Conservation (phyloP, 1,140 invertebrate genomes). For the Archivesica marissinica region DNA sequence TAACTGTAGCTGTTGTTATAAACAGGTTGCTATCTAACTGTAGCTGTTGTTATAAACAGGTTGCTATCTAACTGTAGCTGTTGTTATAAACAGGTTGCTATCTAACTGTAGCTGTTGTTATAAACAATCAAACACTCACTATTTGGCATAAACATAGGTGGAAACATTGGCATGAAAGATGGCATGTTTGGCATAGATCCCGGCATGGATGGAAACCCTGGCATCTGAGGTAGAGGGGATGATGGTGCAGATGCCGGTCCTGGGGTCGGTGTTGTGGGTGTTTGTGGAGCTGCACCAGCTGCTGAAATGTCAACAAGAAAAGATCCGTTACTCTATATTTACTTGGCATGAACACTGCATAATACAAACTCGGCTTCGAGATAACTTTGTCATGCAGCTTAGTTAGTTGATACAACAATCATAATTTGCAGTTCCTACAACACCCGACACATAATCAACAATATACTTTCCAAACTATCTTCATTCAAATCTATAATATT, state of each 20-base stretch:
- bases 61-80: too few relatives aligned
- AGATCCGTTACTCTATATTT: neutral
- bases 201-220: slow-evolving; percentile 61
- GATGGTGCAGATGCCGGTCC: slow-evolving; percentile 52
- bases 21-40: too few relatives aligned
- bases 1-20: too few relatives aligned
- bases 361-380: too few relatives aligned
- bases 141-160: slow-evolving; percentile 67
- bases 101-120: too few relatives aligned
- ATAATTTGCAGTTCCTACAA: neutral
- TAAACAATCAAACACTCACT: too few relatives aligned
- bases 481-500: too few relatives aligned
- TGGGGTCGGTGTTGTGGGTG: slow-evolving; percentile 46
- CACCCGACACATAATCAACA: too few relatives aligned
- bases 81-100: too few relatives aligned
- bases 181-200: slow-evolving; percentile 75
- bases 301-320: neutral
- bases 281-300: slow-evolving; percentile 13
- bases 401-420: neutral
- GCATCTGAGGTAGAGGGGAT: slow-evolving; percentile 44
- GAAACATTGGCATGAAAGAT: slow-evolving; percentile 67
- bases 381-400: neutral
- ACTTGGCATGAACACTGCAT: neutral
- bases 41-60: too few relatives aligned
- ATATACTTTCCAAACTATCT: too few relatives aligned